Percentiles rank a stretch among this genome's conserved stretches.
These are phyloP conservation scores for Phoxinus dragarum DNA, from an alignment of 2,797 vertebrate genomes.

Conservation along the genomic window DNA sequence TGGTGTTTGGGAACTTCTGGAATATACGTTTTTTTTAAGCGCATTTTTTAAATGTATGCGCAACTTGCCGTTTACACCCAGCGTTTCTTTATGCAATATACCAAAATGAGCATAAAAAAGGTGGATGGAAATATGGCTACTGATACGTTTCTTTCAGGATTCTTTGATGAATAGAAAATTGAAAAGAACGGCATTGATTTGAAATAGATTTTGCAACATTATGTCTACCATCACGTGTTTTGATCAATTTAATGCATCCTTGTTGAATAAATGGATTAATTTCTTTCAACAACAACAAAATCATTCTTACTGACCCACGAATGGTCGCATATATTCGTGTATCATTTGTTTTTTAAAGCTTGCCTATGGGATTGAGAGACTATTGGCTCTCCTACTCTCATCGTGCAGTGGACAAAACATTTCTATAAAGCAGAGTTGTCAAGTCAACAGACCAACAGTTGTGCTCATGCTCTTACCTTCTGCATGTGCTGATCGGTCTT, in stretches of 20 bases:
- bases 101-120: neutral
- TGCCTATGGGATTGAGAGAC: neutral
- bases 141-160: neutral
- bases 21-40: too few species aligned
- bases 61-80: too few species aligned
- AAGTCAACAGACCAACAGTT: neutral
- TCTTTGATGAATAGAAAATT: neutral
- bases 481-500: slow-evolving; percentile 99
- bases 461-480: slow-evolving; percentile 79
- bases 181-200: neutral
- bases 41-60: too few species aligned
- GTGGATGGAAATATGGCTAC: neutral
- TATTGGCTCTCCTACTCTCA: too few species aligned
- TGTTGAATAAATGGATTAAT: neutral
- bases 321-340: neutral
- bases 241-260: neutral
- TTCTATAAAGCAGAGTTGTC: neutral
- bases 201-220: neutral
- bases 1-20: too few species aligned
- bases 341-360: neutral
- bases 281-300: neutral
- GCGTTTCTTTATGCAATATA: neutral
- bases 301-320: neutral
- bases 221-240: neutral
- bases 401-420: neutral